Conservation (phyloP, 2,797 vertebrate species). For the Eurystomus glaucurus region DNA sequence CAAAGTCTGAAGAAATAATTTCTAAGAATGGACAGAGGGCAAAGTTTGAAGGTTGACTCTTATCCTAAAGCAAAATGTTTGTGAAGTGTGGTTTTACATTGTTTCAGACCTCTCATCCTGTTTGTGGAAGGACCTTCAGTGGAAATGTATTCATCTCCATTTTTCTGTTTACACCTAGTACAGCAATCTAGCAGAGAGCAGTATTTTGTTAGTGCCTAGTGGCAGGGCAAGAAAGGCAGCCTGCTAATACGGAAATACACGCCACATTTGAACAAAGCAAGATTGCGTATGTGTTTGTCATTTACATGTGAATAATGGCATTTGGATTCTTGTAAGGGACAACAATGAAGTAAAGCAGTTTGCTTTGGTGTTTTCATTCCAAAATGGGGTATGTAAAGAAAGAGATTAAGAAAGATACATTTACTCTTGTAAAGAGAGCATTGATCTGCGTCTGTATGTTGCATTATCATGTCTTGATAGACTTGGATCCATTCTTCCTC, state of each 20-base stretch:
- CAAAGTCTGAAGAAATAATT: background rate
- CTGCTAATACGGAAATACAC: background rate
- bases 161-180: background rate
- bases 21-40: background rate
- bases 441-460: background rate
- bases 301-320: background rate
- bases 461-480: background rate
- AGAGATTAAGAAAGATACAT: background rate
- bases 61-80: background rate
- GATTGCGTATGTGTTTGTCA: background rate
- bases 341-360: background rate
- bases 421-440: background rate
- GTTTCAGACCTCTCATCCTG: background rate
- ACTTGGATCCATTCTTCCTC: background rate
- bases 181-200: background rate
- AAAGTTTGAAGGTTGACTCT: background rate
- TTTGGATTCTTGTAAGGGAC: background rate
- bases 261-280: background rate
- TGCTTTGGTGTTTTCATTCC: background rate
- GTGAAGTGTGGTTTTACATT: background rate
- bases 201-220: background rate
- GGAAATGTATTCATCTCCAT: background rate
- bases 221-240: background rate
- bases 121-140: background rate
- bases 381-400: background rate